phyloP scores from a whole-genome alignment of 2,797 vertebrate genomes.

The Petrocephalus sullivani region DNA sequence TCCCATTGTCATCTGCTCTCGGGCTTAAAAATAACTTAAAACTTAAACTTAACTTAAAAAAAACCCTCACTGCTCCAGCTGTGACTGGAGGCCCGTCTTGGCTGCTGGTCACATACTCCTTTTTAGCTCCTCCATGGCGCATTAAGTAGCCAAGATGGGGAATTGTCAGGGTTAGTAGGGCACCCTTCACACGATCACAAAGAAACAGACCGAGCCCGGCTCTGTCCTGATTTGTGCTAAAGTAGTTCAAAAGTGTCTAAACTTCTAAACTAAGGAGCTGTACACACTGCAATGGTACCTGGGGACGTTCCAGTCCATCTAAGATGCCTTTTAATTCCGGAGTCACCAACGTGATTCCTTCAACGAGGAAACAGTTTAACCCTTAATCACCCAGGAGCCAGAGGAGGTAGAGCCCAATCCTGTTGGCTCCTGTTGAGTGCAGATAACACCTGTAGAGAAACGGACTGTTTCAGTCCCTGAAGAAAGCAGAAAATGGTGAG shows the following conservation, averaged over 20 bases:
- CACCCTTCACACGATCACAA: constrained; percentile 5
- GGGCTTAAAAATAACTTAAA: neutral
- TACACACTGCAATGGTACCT: neutral
- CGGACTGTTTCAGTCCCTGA: neutral
- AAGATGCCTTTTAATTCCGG: neutral
- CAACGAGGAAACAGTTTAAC: neutral
- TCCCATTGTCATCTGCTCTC: constrained; percentile 3
- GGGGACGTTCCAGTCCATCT: neutral
- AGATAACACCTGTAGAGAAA: neutral
- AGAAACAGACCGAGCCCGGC: neutral
- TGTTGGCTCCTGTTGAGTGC: neutral
- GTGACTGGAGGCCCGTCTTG: neutral
- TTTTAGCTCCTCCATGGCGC: neutral
- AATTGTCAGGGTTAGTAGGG: neutral
- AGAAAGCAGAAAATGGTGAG: neutral
- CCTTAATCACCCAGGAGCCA: neutral
- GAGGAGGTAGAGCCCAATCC: neutral
- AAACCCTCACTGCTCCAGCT: neutral
- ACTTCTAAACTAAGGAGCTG: neutral
- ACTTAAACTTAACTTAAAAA: neutral
- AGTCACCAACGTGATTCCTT: too few relatives aligned
- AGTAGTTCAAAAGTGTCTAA: constrained; percentile 11
- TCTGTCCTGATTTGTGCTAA: neutral
- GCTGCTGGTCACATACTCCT: neutral
- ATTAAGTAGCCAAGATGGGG: neutral